Conservation (phyloP, 2,888 invertebrate genomes). For the Microchrysa polita region DNA sequence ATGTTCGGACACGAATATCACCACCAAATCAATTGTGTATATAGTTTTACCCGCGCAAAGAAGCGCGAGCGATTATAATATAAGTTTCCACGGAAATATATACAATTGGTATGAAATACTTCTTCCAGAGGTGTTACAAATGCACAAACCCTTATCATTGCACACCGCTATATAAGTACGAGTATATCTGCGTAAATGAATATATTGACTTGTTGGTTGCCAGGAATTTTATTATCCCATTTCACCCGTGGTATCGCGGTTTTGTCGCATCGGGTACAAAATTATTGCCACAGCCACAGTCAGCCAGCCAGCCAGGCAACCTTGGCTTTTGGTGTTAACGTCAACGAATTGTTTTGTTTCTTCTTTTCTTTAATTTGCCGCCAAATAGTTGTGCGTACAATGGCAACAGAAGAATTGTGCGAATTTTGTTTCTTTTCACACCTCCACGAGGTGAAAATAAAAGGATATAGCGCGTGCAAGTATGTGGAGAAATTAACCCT, state of each 20-base stretch:
- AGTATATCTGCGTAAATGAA: too few species aligned
- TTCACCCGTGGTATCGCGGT: not conserved
- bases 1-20: slow-evolving; percentile 54
- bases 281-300: not conserved
- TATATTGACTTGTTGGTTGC: slow-evolving; percentile 39
- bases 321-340: too few species aligned
- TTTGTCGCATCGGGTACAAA: not conserved
- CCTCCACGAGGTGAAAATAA: not conserved
- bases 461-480: not conserved
- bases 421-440: slow-evolving; percentile 32
- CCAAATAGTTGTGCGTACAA: slow-evolving; percentile 36
- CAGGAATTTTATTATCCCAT: not conserved
- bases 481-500: not conserved
- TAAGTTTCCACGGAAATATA: slow-evolving; percentile 11
- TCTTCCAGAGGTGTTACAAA: not conserved
- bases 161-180: slow-evolving; percentile 27
- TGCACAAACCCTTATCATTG: too few species aligned
- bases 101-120: not conserved
- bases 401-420: slow-evolving; percentile 14
- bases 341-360: not conserved
- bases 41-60: slow-evolving; percentile 17
- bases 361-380: slow-evolving; percentile 38
- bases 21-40: slow-evolving; percentile 50
- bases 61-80: slow-evolving; percentile 35
- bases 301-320: too few species aligned